Evolutionary conservation across 2,113 vertebrate species (phyloP), one percentile per base, ranked within the genome.

Genomic region (Rallus limicola): DNA sequence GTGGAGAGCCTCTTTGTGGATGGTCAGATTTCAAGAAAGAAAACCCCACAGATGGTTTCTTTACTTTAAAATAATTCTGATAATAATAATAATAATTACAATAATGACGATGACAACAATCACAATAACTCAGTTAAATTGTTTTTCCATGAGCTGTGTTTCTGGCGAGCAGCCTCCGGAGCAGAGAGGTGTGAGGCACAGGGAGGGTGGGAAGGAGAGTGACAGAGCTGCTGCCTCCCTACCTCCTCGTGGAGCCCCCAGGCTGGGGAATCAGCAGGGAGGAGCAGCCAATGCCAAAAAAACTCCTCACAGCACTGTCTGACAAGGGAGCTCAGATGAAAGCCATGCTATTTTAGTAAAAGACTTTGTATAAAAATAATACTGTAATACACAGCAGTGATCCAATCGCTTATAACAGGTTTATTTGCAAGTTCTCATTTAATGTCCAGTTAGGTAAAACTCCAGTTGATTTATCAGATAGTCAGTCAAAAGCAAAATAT

Each of bases 321-420:
- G 93, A 85, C 82, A 78, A 84, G 79, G 46, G 44, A 95, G 59
- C 53, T 93, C 68, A 74, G 31, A 87, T 4, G 16, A 97, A 92
- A 94, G 38, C 74, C 72, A 52, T 55, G 82, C 60, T 93, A 81
- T 93, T 96, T 94, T 89, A 78, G 77, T 67, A 70, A 80, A 85
- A 90, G 48, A 9, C 68, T 85, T 75, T 80, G 64, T 81, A 53
- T 91, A 94, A 92, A 97, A 95, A 96, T 85, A 93, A 72, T 85
- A 10, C 52, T 59, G 44, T 84, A 92, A 74, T 50, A 72, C 67
- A 75, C 40, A 70, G 26, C 74, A 87, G 31, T 46, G 77, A 93
- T 78, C 84, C 95, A 86, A 94, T 81, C 1, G 0, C 85, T 94
- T 90, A n/a, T 70, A 96, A 80, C 60, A 90, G 59, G 50, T 84